Evolutionary conservation across 1,140 invertebrate genomes (phyloP).

Genomic region (Archivesica marissinica): DNA sequence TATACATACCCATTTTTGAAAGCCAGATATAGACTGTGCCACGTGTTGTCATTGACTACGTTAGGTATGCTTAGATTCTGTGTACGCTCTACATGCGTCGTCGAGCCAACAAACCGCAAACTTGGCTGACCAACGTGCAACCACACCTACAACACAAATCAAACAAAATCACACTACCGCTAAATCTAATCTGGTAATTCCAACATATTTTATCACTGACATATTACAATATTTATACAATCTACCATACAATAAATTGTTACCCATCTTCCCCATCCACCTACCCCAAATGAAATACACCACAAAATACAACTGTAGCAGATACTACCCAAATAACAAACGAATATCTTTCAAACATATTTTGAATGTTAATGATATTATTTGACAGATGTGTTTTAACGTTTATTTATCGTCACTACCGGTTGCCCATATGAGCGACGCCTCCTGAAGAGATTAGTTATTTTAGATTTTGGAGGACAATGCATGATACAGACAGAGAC

Average conservation of each 20-base stretch:
- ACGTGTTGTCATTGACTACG: conserved; percentile 82
- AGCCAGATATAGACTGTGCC: conserved; percentile 90
- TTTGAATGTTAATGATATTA: too few species aligned
- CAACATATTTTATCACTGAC: too few species aligned
- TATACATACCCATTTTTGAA: conserved; percentile 83
- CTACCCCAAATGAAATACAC: not conserved
- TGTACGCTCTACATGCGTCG: conserved; percentile 60
- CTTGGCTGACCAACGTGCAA: conserved; percentile 64
- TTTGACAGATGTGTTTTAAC: too few species aligned
- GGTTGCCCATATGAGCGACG: too few species aligned
- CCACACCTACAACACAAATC: conserved; percentile 69
- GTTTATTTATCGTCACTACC: too few species aligned
- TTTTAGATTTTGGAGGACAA: too few species aligned
- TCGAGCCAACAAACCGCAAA: conserved; percentile 73
- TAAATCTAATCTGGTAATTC: too few species aligned
- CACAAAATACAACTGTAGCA: not conserved
- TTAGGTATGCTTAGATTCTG: conserved; percentile 71
- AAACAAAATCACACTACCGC: not conserved
- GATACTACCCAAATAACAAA: not conserved
- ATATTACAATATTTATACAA: too few species aligned
- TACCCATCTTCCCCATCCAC: not conserved
- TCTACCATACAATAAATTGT: not conserved
- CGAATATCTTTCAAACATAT: too few species aligned
- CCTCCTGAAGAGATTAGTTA: too few species aligned
- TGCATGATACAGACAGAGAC: too few species aligned